Evolutionary conservation across 2,888 invertebrate species (phyloP).

Genomic region (Unio pictorum): DNA sequence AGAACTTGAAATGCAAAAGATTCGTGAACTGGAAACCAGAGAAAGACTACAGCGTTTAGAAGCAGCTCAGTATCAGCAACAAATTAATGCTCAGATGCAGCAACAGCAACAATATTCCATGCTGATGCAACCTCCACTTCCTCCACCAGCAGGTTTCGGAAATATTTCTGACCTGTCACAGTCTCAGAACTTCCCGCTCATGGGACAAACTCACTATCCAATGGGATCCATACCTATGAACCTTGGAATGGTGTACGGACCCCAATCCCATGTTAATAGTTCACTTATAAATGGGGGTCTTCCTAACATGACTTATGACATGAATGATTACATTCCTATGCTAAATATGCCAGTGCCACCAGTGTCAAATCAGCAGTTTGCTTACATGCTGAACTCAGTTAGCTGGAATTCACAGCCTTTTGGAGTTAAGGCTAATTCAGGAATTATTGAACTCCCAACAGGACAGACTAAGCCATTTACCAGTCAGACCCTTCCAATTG

Average conservation of each 20-base stretch:
- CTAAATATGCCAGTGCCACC: conserved; percentile 50
- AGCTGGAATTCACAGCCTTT: conserved; percentile 30
- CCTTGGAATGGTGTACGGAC: conserved; percentile 24
- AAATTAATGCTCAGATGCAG: conserved; percentile 35
- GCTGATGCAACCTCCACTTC: conserved; percentile 34
- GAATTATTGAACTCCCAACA: conserved; percentile 14
- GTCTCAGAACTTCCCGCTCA: conserved; percentile 17
- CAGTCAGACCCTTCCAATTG: no score
- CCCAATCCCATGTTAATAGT: conserved; percentile 27
- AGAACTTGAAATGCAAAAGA: conserved; percentile 49
- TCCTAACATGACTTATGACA: conserved; percentile 36
- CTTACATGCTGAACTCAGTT: conserved; percentile 47
- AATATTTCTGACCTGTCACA: conserved; percentile 12
- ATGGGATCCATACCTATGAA: conserved; percentile 3
- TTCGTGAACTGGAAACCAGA: conserved; percentile 48
- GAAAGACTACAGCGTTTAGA: conserved; percentile 50
- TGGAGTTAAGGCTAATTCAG: conserved; percentile 30
- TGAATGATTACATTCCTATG: conserved; percentile 57
- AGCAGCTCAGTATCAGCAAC: conserved; percentile 50
- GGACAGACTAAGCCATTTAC: no score
- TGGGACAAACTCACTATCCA: no score
- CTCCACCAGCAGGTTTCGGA: conserved; percentile 32
- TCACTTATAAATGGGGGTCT: conserved; percentile 26
- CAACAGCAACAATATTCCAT: conserved; percentile 39
- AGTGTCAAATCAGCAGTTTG: conserved; percentile 49